Conservation (phyloP, 2,797 vertebrate species). For the Enteromius unitaeniatus region DNA sequence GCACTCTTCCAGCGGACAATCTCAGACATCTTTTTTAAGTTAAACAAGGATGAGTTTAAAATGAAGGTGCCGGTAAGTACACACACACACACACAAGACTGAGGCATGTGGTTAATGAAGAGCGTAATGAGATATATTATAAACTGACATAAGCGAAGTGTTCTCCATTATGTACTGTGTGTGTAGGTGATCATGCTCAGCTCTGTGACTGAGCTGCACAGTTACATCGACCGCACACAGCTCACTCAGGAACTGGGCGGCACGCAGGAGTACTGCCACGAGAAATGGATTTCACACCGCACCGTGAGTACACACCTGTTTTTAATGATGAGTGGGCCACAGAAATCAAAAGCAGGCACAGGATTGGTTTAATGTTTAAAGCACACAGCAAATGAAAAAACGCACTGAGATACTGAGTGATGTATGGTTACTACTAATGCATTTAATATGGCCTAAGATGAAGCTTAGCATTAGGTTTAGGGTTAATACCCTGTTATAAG, state of each 20-base stretch:
- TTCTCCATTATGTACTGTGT: conserved; percentile 10
- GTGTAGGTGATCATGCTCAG: conserved; percentile 97
- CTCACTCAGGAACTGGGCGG: conserved; percentile 95
- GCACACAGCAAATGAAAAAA: not conserved
- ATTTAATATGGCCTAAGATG: not conserved
- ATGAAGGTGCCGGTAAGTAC: conserved; percentile 92
- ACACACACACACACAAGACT: not conserved
- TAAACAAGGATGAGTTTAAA: conserved; percentile 97
- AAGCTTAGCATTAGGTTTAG: not conserved
- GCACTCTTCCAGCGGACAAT: conserved; percentile 89
- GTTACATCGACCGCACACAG: conserved; percentile 93
- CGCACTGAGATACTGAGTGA: not conserved
- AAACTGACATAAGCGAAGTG: conserved; percentile 3
- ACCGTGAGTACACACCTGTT: conserved; percentile 79
- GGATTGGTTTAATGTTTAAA: not conserved
- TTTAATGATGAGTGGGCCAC: not conserved
- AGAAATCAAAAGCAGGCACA: not conserved
- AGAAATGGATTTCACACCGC: conserved; percentile 92
- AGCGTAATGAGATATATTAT: conserved; percentile 12
- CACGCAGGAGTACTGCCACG: conserved; percentile 93
- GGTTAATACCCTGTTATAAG: not conserved
- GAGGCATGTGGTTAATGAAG: conserved; percentile 16
- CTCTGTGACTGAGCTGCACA: conserved; percentile 92
- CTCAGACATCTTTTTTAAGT: conserved; percentile 91
- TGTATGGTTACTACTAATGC: not conserved